phyloP scores from a whole-genome alignment of 2,113 vertebrate genomes.

The Pardalotus punctatus region DNA sequence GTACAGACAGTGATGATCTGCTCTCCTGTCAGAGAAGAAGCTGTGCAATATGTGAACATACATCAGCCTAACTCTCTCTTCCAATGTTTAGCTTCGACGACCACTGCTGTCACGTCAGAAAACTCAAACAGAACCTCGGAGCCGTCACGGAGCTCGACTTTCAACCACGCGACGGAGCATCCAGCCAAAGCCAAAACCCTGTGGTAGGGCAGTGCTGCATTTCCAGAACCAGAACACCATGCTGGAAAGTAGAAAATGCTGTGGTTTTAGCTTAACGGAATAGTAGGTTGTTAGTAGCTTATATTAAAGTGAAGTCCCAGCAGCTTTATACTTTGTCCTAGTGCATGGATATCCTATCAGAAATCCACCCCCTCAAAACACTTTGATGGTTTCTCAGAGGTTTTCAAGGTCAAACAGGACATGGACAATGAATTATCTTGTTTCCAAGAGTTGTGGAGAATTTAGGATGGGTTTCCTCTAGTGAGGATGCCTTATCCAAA shows the following conservation, averaged over 20 bases:
- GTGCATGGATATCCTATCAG: neutral
- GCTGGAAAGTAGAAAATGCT: neutral
- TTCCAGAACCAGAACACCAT: neutral
- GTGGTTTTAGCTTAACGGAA: neutral
- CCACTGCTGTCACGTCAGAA: conserved; percentile 94
- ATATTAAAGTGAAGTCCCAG: neutral
- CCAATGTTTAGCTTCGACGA: conserved; percentile 81
- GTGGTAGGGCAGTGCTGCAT: conserved; percentile 74
- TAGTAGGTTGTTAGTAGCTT: neutral
- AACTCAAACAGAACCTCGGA: conserved; percentile 83
- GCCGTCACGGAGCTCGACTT: conserved; percentile 86
- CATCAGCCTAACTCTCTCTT: neutral
- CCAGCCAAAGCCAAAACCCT: conserved; percentile 90
- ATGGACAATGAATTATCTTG: neutral
- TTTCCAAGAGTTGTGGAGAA: neutral
- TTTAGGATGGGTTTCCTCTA: neutral
- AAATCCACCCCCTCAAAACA: neutral
- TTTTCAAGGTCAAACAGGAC: neutral
- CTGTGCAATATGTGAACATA: neutral
- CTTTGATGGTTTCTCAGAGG: neutral
- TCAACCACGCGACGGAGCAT: conserved; percentile 94
- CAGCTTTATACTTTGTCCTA: neutral
- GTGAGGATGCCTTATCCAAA: neutral
- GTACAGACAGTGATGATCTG: neutral
- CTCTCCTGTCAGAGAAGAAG: neutral